phyloP scores from a whole-genome alignment of 37 sponge, comb jelly and placozoan species.

The Eunapius fragilis region DNA sequence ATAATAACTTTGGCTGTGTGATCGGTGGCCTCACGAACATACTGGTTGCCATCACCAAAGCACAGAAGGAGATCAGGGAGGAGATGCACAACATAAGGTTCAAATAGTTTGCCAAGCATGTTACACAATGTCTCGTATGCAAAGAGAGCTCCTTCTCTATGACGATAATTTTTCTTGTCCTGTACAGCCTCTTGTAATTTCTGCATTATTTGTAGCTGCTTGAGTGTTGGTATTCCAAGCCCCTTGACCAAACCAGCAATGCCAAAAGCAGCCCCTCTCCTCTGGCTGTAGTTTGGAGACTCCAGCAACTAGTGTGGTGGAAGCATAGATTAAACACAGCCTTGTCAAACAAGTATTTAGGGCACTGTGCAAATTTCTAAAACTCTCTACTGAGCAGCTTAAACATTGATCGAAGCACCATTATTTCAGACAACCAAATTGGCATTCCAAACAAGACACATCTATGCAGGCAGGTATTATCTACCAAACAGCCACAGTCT shows the following conservation, averaged over 20 bases:
- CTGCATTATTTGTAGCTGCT: constrained; percentile 82
- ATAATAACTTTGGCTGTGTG: constrained; percentile 92
- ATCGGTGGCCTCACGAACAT: constrained; percentile 95
- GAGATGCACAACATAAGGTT: constrained; percentile 96
- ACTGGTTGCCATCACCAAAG: constrained; percentile 98
- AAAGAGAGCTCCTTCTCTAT: constrained; percentile 95
- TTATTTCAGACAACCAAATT: too few species aligned
- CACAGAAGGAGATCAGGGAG: constrained; percentile 91
- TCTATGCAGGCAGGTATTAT: too few species aligned
- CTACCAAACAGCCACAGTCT: too few species aligned
- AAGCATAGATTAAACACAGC: too few species aligned
- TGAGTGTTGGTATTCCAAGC: constrained; percentile 92
- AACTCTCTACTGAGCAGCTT: too few species aligned
- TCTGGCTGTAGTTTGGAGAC: constrained; percentile 78
- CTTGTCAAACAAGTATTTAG: too few species aligned
- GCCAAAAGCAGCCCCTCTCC: constrained; percentile 97
- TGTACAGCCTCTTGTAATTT: constrained; percentile 84
- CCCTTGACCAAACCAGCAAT: constrained; percentile 99
- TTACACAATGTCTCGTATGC: constrained; percentile 91
- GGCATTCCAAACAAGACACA: too few species aligned
- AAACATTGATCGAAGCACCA: too few species aligned
- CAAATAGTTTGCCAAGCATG: constrained; percentile 94
- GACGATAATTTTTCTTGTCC: constrained; percentile 94
- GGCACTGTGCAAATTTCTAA: too few species aligned
- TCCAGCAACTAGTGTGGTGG: constrained; percentile 89